A percentile compares a stretch with the other conserved stretches of the same genome.
phyloP scores from a whole-genome alignment of 2,797 vertebrate genomes.

The Sandelia bainsii region DNA sequence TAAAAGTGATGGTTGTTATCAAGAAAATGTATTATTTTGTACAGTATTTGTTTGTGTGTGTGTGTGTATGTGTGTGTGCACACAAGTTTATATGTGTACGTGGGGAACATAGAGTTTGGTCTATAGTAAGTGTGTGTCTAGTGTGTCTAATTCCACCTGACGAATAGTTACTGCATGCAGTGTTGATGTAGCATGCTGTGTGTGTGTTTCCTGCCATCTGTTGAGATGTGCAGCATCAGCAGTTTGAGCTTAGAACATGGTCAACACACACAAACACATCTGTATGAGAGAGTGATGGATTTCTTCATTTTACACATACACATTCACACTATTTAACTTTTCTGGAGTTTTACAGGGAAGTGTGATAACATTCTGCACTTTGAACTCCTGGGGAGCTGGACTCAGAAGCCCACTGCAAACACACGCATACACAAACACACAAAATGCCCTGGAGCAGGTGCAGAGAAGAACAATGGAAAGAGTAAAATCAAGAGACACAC shows the following conservation, averaged over 20 bases:
- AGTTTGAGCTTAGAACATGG: conserved; percentile 5
- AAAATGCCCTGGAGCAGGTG: neutral
- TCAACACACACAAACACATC: conserved; percentile 13
- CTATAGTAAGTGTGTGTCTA: neutral
- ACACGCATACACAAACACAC: neutral
- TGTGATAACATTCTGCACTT: conserved; percentile 1
- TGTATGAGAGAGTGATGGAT: conserved; percentile 42
- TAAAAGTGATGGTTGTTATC: neutral
- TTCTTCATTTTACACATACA: neutral
- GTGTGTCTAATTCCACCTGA: neutral
- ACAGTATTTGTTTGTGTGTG: no score
- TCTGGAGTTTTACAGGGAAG: neutral
- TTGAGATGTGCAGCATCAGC: conserved; percentile 53
- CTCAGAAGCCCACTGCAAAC: neutral
- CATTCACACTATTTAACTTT: neutral
- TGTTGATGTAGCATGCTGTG: neutral
- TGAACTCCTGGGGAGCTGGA: neutral
- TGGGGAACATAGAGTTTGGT: neutral
- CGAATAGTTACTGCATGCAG: conserved; percentile 5
- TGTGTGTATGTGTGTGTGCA: neutral
- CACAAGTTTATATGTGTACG: neutral
- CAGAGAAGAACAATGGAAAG: neutral
- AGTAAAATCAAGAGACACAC: neutral
- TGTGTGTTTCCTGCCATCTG: conserved; percentile 43
- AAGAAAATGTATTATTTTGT: no score